phyloP scores from a whole-genome alignment of 2,888 invertebrate genomes.

The Ophion obscuratus region DNA sequence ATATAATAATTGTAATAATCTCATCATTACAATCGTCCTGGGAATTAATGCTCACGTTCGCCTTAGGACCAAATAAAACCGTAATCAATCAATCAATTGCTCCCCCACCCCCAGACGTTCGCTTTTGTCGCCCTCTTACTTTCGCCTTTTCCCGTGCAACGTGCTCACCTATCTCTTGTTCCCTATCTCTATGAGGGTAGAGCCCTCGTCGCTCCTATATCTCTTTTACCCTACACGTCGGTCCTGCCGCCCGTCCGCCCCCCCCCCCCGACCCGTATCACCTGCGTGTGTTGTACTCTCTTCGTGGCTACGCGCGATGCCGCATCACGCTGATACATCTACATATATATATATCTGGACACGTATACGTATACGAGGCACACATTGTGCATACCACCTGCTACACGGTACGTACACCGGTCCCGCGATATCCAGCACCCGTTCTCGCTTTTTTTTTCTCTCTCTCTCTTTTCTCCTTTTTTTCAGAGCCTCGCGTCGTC shows the following conservation, averaged over 20 bases:
- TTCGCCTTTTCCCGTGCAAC: background rate
- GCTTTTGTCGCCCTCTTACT: conserved; percentile 2
- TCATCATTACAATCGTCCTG: too few relatives aligned
- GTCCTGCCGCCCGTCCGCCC: background rate
- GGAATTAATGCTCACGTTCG: too few relatives aligned
- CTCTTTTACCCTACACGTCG: conserved; percentile 35
- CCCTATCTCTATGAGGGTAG: conserved; percentile 61
- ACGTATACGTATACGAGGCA: conserved; percentile 33
- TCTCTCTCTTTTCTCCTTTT: background rate
- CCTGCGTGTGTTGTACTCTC: conserved; percentile 64
- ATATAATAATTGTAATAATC: too few relatives aligned
- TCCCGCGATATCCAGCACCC: conserved; percentile 43
- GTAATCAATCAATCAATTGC: conserved; percentile 47
- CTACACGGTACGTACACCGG: conserved; percentile 67
- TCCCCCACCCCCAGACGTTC: background rate
- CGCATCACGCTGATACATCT: conserved; percentile 42
- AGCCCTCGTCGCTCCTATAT: conserved; percentile 52
- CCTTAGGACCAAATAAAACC: too few relatives aligned
- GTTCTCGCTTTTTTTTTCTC: conserved; percentile 31
- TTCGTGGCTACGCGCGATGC: conserved; percentile 57
- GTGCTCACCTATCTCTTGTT: conserved; percentile 32
- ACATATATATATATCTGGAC: conserved; percentile 18
- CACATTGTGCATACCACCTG: conserved; percentile 73
- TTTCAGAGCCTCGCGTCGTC: conserved; percentile 23
- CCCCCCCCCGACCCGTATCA: conserved; percentile 66